A percentile compares a stretch with the other conserved stretches of the same genome.
Evolutionary conservation across 2,113 vertebrate species (phyloP).

Genomic region (Microtus pennsylvanicus): DNA sequence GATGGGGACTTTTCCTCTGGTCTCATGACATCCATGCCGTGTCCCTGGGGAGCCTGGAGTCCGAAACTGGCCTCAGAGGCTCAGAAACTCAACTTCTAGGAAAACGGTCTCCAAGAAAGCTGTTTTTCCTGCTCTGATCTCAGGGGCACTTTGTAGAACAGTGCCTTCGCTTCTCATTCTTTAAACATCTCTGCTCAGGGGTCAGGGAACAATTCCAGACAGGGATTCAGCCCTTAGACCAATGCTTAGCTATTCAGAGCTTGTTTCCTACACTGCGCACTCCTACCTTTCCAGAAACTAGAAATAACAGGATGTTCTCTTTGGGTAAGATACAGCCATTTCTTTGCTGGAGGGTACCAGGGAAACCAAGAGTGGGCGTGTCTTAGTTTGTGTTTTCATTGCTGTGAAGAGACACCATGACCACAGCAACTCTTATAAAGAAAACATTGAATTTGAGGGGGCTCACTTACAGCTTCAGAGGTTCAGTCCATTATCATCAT

Average conservation of each 20-base stretch:
- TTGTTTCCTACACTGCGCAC: neutral
- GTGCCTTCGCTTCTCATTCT: neutral
- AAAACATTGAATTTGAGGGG: neutral
- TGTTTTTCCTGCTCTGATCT: neutral
- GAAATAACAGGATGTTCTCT: constrained; percentile 25
- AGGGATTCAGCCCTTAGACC: neutral
- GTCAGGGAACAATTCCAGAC: neutral
- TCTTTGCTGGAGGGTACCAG: neutral
- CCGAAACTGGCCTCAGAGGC: neutral
- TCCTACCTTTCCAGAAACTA: constrained; percentile 22
- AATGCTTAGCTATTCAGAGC: neutral
- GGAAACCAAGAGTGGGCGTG: neutral
- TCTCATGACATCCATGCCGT: neutral
- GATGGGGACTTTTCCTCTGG: neutral
- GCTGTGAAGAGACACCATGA: neutral
- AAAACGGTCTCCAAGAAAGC: neutral
- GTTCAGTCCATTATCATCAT: neutral
- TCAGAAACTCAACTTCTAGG: constrained; percentile 9
- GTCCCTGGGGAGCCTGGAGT: neutral
- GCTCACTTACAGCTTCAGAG: neutral
- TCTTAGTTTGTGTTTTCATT: neutral
- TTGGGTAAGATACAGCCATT: neutral
- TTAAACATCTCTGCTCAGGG: neutral
- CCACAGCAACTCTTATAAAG: neutral
- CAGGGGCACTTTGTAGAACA: neutral